phyloP scores from a whole-genome alignment of 2,888 invertebrate species.

The Cataglyphis livida region DNA sequence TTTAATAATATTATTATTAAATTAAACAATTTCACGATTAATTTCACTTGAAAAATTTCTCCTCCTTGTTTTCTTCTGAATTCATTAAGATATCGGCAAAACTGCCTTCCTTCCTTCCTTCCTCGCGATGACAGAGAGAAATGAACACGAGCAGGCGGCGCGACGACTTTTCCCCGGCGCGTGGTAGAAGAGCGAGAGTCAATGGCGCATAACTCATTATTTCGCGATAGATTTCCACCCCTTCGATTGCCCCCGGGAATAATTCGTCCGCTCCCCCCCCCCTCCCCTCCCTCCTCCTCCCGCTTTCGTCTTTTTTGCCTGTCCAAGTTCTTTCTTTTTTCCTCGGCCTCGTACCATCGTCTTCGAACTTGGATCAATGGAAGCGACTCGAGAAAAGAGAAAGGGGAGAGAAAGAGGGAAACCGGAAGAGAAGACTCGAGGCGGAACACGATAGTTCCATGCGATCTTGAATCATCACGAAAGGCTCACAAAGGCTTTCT shows the following conservation, averaged over 20 bases:
- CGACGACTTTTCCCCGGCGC: slow-evolving; percentile 22
- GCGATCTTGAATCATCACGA: slow-evolving; percentile 40
- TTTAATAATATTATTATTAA: not conserved
- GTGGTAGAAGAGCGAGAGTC: slow-evolving; percentile 33
- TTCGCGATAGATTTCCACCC: slow-evolving; percentile 58
- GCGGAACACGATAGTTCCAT: slow-evolving; percentile 54
- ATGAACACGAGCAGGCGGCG: slow-evolving; percentile 48
- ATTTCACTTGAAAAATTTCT: slow-evolving; percentile 16
- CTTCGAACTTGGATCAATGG: slow-evolving; percentile 71
- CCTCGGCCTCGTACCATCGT: slow-evolving; percentile 16
- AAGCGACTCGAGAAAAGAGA: slow-evolving; percentile 8
- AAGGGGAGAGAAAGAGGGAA: not conserved
- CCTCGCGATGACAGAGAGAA: slow-evolving; percentile 56
- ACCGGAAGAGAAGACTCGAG: slow-evolving; percentile 66
- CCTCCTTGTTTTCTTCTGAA: slow-evolving; percentile 32
- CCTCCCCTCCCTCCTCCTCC: not conserved
- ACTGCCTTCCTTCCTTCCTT: not conserved
- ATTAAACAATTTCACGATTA: slow-evolving; percentile 20
- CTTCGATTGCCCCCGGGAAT: slow-evolving; percentile 20
- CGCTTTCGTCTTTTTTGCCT: slow-evolving; percentile 8
- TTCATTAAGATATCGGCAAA: slow-evolving; percentile 48
- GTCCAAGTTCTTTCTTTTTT: slow-evolving; percentile 39
- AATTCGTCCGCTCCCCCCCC: slow-evolving; percentile 27
- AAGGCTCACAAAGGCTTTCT: slow-evolving; percentile 69
- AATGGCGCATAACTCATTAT: slow-evolving; percentile 69